Base-by-base conservation (phyloP, 2,797 vertebrate genomes). In the Emys orbicularis region DNA sequence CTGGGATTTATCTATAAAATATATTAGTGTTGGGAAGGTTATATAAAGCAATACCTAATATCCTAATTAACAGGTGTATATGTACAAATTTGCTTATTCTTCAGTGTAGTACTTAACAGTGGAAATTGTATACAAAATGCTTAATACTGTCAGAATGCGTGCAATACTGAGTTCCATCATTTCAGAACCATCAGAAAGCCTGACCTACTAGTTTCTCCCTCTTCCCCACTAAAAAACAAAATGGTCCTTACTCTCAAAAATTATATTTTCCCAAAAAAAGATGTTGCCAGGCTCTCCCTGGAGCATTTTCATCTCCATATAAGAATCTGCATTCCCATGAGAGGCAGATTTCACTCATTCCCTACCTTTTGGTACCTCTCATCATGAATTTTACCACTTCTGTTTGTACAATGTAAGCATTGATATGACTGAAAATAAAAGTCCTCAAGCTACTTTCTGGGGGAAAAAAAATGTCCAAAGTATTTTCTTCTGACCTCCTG, bases 31-130 rank as follows among this genome's bases (percentile, higher is more conserved):
- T 50, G 93, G 93, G 87, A 95, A 97, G 77, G 94, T 90, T 95
- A 97, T 97, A 95, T 97, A 97, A 95, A 97, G 87, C 86, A 94
- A 91, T 96, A 90, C 84, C 83, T 97, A 97, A 98, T 96, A 96
- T 84, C 74, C 79, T 96, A 98, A 98, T 98, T 97, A 98, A 95
- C 44, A 41, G 74, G 27, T 80, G 96, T 96, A 97, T 95, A 97
- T 91, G 37, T 96, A 97, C 92, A 94, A 98, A 98, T 97, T 95
- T 91, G 27, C 93, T 96, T 96, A 90, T 94, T 98, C 95, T 95
- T 95, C 84, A 97, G 96, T 95, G n/a, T 95, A 95, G 81, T 90
- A 94, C 47, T 90, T 94, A 95, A 94, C 91, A 84, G 5, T 47
- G 81, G 74, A 37, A 31, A 93, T 96, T 96, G 90, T 90, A 91